A percentile compares a stretch with the other conserved stretches of the same genome.
Conservation (phyloP, 2,113 vertebrate genomes). For the Hylia prasina region DNA sequence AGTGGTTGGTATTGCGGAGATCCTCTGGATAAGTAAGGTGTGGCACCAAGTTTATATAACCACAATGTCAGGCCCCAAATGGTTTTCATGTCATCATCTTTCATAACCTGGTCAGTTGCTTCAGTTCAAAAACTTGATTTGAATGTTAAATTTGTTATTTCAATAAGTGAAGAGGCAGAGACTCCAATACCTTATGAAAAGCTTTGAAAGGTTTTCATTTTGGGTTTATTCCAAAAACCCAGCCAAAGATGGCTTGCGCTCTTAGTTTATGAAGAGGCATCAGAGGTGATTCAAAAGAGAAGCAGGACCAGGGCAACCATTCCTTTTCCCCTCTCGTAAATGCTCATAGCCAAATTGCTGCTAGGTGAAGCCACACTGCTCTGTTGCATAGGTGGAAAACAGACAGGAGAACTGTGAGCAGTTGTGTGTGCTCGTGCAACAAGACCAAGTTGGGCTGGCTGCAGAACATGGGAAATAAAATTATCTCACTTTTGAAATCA, state of each 20-base stretch:
- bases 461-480: background rate
- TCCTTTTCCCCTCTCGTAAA: background rate
- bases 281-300: background rate
- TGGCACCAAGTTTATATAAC: background rate
- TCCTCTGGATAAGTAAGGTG: background rate
- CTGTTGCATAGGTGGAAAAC: background rate
- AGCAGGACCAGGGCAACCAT: background rate
- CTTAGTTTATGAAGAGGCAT: background rate
- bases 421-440: rapidly evolving
- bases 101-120: background rate
- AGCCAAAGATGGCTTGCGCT: background rate
- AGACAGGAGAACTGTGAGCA: background rate
- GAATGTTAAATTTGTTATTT: background rate
- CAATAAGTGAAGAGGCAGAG: background rate
- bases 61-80: background rate
- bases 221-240: background rate
- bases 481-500: background rate
- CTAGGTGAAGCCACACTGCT: background rate
- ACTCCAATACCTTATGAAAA: background rate
- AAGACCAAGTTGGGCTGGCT: background rate
- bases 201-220: background rate
- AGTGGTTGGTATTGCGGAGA: background rate
- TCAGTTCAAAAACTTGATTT: background rate
- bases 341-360: background rate
- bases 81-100: background rate